These are phyloP conservation scores for Darwinula stevensoni DNA, from an alignment of 2,888 invertebrate genomes.

Conservation along the genomic window DNA sequence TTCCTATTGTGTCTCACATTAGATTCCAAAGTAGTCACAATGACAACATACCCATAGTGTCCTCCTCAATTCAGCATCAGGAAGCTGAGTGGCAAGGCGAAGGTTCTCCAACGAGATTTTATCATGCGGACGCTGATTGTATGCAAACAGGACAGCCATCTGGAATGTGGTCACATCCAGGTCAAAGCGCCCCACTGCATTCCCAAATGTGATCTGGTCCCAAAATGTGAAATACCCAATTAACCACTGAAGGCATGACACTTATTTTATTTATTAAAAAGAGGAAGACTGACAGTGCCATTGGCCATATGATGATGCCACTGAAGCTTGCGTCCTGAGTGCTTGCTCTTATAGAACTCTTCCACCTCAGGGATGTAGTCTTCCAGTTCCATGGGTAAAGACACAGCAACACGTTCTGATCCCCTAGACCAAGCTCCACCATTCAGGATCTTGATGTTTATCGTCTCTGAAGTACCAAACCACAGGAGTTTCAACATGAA, in stretches of 20 bases:
- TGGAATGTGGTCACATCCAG: constrained; percentile 97
- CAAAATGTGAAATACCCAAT: not conserved
- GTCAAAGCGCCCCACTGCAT: constrained; percentile 73
- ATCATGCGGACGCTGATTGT: constrained; percentile 85
- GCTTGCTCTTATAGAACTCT: constrained; percentile 90
- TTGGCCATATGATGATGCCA: constrained; percentile 99
- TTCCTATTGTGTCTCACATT: too few relatives aligned
- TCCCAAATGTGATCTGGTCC: constrained; percentile 74
- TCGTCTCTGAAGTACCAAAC: constrained; percentile 23
- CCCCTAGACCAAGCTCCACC: constrained; percentile 94
- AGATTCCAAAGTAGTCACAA: too few relatives aligned
- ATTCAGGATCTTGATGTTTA: constrained; percentile 94
- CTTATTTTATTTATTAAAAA: not conserved
- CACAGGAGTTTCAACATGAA: too few relatives aligned
- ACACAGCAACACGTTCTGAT: constrained; percentile 76
- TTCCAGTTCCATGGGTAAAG: constrained; percentile 84
- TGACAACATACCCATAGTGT: constrained; percentile 38
- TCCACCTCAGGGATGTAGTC: constrained; percentile 98
- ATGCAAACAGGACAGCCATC: constrained; percentile 96
- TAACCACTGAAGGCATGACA: not conserved
- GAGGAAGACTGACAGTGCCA: constrained; percentile 34
- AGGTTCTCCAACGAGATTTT: constrained; percentile 89
- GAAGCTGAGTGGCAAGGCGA: constrained; percentile 78
- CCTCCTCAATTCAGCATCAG: constrained; percentile 72
- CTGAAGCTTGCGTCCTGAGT: constrained; percentile 84